Evolutionary conservation across 1,140 invertebrate species (phyloP).

Genomic region (Dysdera silvatica): DNA sequence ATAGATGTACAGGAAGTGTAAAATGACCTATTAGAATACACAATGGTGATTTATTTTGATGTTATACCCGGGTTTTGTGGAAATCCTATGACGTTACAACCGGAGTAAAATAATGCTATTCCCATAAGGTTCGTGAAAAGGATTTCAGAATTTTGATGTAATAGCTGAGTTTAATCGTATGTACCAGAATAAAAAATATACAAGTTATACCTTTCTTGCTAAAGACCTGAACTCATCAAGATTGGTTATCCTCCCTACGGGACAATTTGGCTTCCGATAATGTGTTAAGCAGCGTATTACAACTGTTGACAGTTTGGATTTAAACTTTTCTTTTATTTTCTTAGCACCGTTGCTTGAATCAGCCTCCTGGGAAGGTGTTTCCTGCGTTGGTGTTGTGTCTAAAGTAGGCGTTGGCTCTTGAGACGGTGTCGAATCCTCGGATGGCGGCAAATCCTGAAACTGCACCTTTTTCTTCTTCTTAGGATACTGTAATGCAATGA

Average conservation of each 20-base stretch:
- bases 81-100: too few relatives aligned
- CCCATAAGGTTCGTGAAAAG: too few relatives aligned
- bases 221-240: conserved; percentile 94
- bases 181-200: neutral
- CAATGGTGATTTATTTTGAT: too few relatives aligned
- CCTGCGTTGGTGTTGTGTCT: conserved; percentile 16
- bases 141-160: neutral
- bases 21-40: too few relatives aligned
- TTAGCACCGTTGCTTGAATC: conserved; percentile 37
- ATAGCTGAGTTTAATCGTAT: neutral
- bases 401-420: too few relatives aligned
- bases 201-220: conserved; percentile 71
- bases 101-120: too few relatives aligned
- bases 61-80: too few relatives aligned
- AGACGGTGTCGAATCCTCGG: too few relatives aligned
- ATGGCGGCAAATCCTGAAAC: too few relatives aligned
- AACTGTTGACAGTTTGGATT: conserved; percentile 75
- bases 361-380: conserved; percentile 1
- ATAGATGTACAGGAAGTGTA: too few relatives aligned
- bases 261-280: conserved; percentile 75
- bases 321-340: conserved; percentile 76
- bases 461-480: too few relatives aligned
- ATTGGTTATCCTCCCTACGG: conserved; percentile 70
- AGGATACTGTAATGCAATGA: too few relatives aligned
- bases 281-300: conserved; percentile 86